Evolutionary conservation across 2,888 invertebrate species (phyloP).

Genomic region (Polydesmus complanatus): DNA sequence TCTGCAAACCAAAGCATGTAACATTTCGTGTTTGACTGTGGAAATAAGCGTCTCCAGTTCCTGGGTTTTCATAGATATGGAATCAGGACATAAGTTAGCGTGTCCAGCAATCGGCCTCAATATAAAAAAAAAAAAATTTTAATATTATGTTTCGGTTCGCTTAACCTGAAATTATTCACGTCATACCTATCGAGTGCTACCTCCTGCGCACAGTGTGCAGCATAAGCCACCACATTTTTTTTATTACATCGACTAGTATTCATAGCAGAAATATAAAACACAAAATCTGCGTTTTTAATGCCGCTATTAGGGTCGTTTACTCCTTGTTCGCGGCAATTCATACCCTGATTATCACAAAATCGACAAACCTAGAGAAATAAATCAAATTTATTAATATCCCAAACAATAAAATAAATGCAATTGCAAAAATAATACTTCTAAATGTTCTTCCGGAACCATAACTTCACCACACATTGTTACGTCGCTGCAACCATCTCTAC

Average conservation of each 20-base stretch:
- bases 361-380: constrained; percentile 54
- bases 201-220: constrained; percentile 97
- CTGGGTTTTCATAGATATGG: constrained; percentile 77
- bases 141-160: not conserved
- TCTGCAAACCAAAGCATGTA: constrained; percentile 64
- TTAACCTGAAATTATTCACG: not conserved
- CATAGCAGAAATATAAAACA: constrained; percentile 90
- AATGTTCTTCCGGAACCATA: constrained; percentile 76
- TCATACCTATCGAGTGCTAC: constrained; percentile 65
- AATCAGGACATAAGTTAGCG: constrained; percentile 92
- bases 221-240: constrained; percentile 87
- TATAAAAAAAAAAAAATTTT: not conserved
- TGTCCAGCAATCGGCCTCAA: constrained; percentile 91
- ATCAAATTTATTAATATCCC: not conserved
- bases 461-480: constrained; percentile 94
- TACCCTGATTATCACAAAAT: constrained; percentile 72
- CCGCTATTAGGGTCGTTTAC: constrained; percentile 41
- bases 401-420: not conserved
- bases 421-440: constrained; percentile 53
- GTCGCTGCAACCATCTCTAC: constrained; percentile 65
- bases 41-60: constrained; percentile 82
- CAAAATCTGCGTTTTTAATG: constrained; percentile 71
- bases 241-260: constrained; percentile 84
- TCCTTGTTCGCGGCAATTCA: constrained; percentile 44
- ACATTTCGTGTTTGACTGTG: constrained; percentile 95